A percentile compares a stretch with the other conserved stretches of the same genome.
Conservation (phyloP, 2,113 vertebrate species). For the Corythornis vintsioides region DNA sequence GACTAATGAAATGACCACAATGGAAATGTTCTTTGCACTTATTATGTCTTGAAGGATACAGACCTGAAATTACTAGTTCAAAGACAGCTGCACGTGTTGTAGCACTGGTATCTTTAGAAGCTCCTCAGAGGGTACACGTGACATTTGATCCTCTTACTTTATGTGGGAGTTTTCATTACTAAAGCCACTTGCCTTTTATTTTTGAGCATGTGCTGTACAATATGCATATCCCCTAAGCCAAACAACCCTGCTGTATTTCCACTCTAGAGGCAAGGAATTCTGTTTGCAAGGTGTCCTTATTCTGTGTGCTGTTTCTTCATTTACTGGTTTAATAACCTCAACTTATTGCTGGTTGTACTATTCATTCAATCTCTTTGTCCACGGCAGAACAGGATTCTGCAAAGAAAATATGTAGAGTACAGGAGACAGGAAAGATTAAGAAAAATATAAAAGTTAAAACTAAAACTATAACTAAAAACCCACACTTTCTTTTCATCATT, state of each 20-base stretch:
- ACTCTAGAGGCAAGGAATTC: constrained; percentile 17
- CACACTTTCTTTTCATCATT: neutral
- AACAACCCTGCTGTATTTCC: constrained; percentile 4
- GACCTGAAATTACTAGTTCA: neutral
- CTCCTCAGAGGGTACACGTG: neutral
- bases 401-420: neutral
- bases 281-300: constrained; percentile 23
- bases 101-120: neutral
- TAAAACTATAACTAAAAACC: too few species aligned
- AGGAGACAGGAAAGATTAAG: neutral
- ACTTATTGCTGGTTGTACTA: neutral
- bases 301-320: constrained; percentile 13
- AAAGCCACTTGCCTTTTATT: constrained; percentile 24
- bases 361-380: neutral
- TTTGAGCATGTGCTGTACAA: neutral
- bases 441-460: neutral
- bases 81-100: neutral
- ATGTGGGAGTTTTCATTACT: constrained; percentile 24
- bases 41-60: neutral
- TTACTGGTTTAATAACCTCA: constrained; percentile 29
- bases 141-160: constrained; percentile 30
- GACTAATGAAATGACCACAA: neutral
- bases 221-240: constrained; percentile 2
- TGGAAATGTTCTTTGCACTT: neutral
- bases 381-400: neutral